Evolutionary conservation across 2,113 vertebrate species (phyloP).

Genomic region (Orientallactaga bullata): DNA sequence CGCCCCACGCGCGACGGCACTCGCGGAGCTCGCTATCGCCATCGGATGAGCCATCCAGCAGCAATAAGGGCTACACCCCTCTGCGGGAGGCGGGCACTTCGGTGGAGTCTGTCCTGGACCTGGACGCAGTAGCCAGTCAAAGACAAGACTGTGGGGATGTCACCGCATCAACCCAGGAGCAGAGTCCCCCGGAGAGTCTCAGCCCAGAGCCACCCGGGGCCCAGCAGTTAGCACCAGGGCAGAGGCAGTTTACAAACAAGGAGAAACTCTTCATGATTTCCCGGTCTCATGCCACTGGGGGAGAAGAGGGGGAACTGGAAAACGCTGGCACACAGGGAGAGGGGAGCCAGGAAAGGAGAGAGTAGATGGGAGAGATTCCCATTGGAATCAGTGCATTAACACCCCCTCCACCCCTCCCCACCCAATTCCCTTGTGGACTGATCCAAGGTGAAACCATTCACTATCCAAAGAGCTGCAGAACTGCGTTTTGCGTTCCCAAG

Average conservation of each 20-base stretch:
- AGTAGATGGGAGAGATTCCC: not conserved
- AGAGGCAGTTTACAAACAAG: conserved; percentile 91
- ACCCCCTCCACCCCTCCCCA: not conserved
- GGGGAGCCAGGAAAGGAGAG: no score
- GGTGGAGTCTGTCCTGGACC: conserved; percentile 89
- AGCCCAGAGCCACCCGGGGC: conserved; percentile 75
- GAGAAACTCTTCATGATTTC: conserved; percentile 93
- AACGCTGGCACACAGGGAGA: conserved; percentile 85
- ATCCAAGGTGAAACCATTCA: conserved; percentile 42
- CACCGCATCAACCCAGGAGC: conserved; percentile 69
- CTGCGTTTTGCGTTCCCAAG: conserved; percentile 65
- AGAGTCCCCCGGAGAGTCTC: conserved; percentile 79
- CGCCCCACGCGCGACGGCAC: conserved; percentile 82
- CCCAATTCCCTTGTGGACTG: conserved; percentile 39
- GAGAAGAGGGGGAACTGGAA: conserved; percentile 86
- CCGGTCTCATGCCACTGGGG: conserved; percentile 84
- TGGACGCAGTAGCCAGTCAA: conserved; percentile 82
- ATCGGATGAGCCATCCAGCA: conserved; percentile 88
- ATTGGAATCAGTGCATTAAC: not conserved
- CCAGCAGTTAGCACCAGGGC: conserved; percentile 73
- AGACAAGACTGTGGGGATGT: conserved; percentile 84
- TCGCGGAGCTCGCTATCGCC: conserved; percentile 93
- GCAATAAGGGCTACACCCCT: conserved; percentile 97
- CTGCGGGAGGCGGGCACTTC: conserved; percentile 93
- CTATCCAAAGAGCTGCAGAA: conserved; percentile 90